Base-by-base conservation (phyloP, 2,113 vertebrate species). In the Lepisosteus oculatus region DNA sequence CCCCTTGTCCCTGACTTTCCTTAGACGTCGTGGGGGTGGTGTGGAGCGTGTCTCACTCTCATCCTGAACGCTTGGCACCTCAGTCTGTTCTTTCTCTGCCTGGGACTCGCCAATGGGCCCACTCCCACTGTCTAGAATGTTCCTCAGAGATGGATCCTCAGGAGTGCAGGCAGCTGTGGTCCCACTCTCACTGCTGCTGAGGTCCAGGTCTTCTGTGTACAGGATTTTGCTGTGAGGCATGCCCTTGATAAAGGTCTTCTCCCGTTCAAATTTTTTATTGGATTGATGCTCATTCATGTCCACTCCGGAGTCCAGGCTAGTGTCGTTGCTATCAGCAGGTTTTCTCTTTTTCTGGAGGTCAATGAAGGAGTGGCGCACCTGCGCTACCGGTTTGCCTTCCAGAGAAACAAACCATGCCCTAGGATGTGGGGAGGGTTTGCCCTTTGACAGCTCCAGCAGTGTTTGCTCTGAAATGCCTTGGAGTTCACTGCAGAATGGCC, bases 391-490 rank as follows among this genome's bases (percentile, higher is more conserved):
- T 66, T 96, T 97, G 44, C 96, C 97, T 0, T 98, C 97, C 45
- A 99, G 81, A 9, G 96, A 98, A 61, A 99, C 96, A 54, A 99
- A 99, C 97, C 97, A 99, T 0, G 97, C 96, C 70, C 97, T 87
- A 29, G 95, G 97, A 59, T 94, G 93, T 0, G 92, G 93, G 9
- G 87, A 89, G 0, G 94, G 92, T 79, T 95, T 98, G 29, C 92
- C 94, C 61, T 96, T 93, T 3, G 92, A 93, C 76, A 98, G 90
- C 76, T 98, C 96, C 64, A 97, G 73, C 54, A 98, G 72, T 0
- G 95, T 96, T 81, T 96, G 95, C 73, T 99, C 96, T 3, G 97
- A 98, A 78, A 97, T 94, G 13, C 96, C 96, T 80, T 98, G 97
- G 43, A 98, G 94, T 79, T 98, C 96, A 0, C 94, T 84, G 3